Evolutionary conservation across 2,888 invertebrate species (phyloP), one percentile per base, ranked within the genome.

Genomic region (Latheticus oryzae): DNA sequence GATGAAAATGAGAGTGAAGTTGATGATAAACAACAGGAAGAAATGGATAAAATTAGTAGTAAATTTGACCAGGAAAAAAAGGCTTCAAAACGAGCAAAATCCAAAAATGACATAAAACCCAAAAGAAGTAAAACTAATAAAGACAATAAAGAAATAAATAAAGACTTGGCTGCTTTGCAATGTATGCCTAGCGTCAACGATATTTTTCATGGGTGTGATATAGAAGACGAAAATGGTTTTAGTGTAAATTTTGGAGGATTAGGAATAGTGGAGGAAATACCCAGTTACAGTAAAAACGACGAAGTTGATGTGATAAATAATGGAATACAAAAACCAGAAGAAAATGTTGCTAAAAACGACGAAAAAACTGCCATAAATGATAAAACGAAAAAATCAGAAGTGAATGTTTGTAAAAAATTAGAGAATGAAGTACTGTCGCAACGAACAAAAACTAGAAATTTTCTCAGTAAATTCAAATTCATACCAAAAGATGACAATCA

Each of bases 131-230:
- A 55, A 28, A 47, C 60, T 42, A 73, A 70, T 60, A 13, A 16
- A 4, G n/a, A 28, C 4, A 73, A 75, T n/a, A 63, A 42, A 47
- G 26, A 23, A 13, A 47, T 65, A 19, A 17, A 54, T 15, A 63
- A 60, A 42, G 70, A 69, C 62, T 59, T 68, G 35, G 58, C 62
- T 52, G 60, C 68, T 52, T 51, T 72, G 16, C 68, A 67, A 26
- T 42, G 63, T 7, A 58, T 73, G 12, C 71, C 72, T 17, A 70
- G 71, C 58, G 64, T 66, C 3, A 71, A 70, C 54, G 71, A 74
- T 58, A 63, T 62, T 37, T 70, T 67, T 58, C 13, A 12, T n/a
- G n/a, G n/a, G n/a, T 11, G 16, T 17, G 28, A 38, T 51, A 33
- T 16, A 47, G 3, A n/a, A 8, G 17, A 38, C n/a, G n/a, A n/a